Evolutionary conservation across 2,888 invertebrate genomes (phyloP), one percentile per base, ranked within the genome.

Genomic region (Calliscelio sp.): DNA sequence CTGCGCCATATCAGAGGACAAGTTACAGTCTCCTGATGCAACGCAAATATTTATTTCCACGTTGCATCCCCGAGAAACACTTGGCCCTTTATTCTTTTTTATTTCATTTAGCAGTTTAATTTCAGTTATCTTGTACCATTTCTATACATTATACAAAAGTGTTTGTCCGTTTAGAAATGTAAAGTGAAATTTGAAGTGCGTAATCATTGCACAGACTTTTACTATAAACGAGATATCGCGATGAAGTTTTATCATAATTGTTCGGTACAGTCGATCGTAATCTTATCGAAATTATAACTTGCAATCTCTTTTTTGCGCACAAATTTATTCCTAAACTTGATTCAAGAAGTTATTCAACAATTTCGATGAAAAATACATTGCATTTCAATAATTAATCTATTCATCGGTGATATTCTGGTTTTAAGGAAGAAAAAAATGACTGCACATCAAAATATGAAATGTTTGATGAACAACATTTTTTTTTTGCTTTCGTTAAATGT

Each of bases 41-140:
- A 77, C 87, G 85, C 87, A 87, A 88, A 89, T 89, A 89, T 89
- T 90, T 89, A 38, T 86, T 89, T 88, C 84, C 86, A 51, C 85
- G 80, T 77, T 65, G 86, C 84, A 82, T 14, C 74, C 77, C 78
- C 81, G 75, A 59, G 32, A 63, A 57, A 41, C 28, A 38, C 14
- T 22, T 38, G n/a, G n/a, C 2, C 1, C 7, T 44, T 63, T 44
- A 14, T 63, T 63, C 61, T 16, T 4, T 24, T n/a, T 44, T 63
- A 8, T 16, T 8, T 6, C 10, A 32, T 32, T 41, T 32, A 38
- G 32, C 2, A n/a, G 20, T 8, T 25, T 18, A 44, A 63, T 44
- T 8, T n/a, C 8, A 44, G 25, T 63, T 22, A 6, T 41, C 16
- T 59, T 32, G n/a, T n/a, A n/a, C n/a, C n/a, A n/a, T n/a, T n/a